Evolutionary conservation across 2,797 vertebrate genomes (phyloP), one percentile per base, ranked within the genome.

Genomic region (Rhynchonycteris naso): DNA sequence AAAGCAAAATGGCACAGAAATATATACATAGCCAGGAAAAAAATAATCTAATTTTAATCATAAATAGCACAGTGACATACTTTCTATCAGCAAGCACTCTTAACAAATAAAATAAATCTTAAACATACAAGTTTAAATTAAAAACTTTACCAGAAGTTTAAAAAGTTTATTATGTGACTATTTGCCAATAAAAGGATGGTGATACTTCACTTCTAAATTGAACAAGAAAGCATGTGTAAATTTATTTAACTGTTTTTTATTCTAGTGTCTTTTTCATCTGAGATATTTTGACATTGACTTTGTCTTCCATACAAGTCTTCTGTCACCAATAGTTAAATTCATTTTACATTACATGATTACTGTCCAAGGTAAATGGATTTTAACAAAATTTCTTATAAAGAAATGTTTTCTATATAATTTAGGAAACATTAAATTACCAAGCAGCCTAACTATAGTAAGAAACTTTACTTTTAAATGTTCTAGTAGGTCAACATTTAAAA

Each of bases 141-240:
- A 98, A 95, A 66, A 85, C 6, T 93, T 97, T 63, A 80, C 7
- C 30, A 84, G 33, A 76, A 94, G 15, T 61, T 21, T 95, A 79
- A 89, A 95, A 92, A 35, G 8, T 84, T 81, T 71, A 88, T 56
- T 90, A 35, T 10, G 30, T 90, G 95, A 95, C 58, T n/a, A 71
- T 68, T 79, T 97, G 30, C 19, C 74, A 61, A 88, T 93, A 95
- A 97, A 92, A 80, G 92, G 35, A 63, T 61, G 0, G 50, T 93
- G 59, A 91, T 90, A 69, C 91, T 75, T 92, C 71, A 93, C 95
- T 68, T 94, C 59, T 90, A 96, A 97, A 98, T 96, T 98, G 96
- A 91, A 95, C 72, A 95, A 95, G 6, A 98, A 96, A 74, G 47
- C 38, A 93, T 88, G 96, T 24, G 95, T 12, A 90, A 96, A 97